These are phyloP conservation scores for Neopipo cinnamomea DNA, from an alignment of 2,113 vertebrate genomes.

Conservation along the genomic window DNA sequence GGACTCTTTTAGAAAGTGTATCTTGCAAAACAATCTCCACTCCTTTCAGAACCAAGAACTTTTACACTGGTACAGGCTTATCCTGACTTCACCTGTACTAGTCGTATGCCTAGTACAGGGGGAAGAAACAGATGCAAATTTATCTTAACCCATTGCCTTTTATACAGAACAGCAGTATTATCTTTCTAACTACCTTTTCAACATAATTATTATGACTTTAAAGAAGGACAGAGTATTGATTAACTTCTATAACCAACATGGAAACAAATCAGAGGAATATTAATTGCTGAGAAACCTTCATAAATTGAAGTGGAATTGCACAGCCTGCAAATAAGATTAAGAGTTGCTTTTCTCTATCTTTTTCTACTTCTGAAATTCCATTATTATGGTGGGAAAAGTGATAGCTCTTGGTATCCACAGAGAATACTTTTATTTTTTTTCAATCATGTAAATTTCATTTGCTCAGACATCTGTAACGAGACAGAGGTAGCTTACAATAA, in stretches of 20 bases:
- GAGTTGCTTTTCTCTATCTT: neutral
- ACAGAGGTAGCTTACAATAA: slow-evolving; percentile 47
- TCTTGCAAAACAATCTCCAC: neutral
- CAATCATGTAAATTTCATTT: slow-evolving; percentile 53
- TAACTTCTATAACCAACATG: neutral
- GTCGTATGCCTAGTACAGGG: neutral
- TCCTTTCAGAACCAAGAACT: neutral
- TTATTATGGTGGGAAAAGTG: neutral
- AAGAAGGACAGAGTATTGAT: neutral
- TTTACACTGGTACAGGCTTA: neutral
- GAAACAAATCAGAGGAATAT: neutral
- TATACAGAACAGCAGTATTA: neutral
- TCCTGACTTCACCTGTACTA: neutral
- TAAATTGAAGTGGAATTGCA: neutral
- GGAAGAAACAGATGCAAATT: neutral
- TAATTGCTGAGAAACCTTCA: neutral
- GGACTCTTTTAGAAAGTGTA: neutral
- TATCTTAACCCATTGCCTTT: neutral
- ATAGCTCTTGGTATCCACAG: neutral
- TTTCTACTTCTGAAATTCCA: neutral
- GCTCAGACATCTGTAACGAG: slow-evolving; percentile 22
- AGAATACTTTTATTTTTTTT: slow-evolving; percentile 38
- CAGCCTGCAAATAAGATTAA: neutral
- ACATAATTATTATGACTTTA: neutral
- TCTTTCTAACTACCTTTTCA: neutral